Base-by-base conservation (phyloP, 2,113 vertebrate genomes). In the Ibidorhyncha struthersii region DNA sequence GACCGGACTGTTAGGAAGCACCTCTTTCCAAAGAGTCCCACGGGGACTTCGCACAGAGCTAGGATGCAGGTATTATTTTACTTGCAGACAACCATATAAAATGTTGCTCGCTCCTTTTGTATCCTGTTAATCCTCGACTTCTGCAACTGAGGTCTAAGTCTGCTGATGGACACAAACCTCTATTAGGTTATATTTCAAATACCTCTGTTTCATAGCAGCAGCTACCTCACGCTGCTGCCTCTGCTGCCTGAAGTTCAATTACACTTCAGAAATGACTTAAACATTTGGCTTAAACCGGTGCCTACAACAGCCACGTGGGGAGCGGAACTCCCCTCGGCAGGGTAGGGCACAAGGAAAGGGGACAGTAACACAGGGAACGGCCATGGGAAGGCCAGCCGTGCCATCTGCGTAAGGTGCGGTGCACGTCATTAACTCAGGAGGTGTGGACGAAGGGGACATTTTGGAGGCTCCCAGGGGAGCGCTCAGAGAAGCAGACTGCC, bases 111-210 rank as follows among this genome's bases (percentile, higher is more conserved):
- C 32, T 30, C 45, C 36, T 45, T 72, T 45, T 3, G 0, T 3
- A n/a, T 16, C 36, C 55, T 45, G n/a, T 45, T 66, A 8, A 2
- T 19, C 43, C 26, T 29, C 61, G 71, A 40, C 23, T 69, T 32
- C 10, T 23, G 40, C 53, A 25, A 14, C 1, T 29, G 61, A 52
- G 26, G 26, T 8, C 12, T 1, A 19, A 67, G 12, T 12, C 43
- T 70, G 27, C 25, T 20, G n/a, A 21, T 1, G 26, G 29, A 16
- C 30, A 5, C 0, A 2, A 18, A 23, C 6, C 5, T 1, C 66
- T 8, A 1, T 8, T 2, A 14, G 41, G 19, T 6, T 45, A 1
- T 29, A 22, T 41, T 43, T 38, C 81, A 38, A 52, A 19, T 34
- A 21, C 20, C 41, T 27, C 58, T 25, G 17, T 52, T 47, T 36